These are phyloP conservation scores for Resseliella maxima DNA, from an alignment of 2,888 invertebrate genomes.

Conservation along the genomic window DNA sequence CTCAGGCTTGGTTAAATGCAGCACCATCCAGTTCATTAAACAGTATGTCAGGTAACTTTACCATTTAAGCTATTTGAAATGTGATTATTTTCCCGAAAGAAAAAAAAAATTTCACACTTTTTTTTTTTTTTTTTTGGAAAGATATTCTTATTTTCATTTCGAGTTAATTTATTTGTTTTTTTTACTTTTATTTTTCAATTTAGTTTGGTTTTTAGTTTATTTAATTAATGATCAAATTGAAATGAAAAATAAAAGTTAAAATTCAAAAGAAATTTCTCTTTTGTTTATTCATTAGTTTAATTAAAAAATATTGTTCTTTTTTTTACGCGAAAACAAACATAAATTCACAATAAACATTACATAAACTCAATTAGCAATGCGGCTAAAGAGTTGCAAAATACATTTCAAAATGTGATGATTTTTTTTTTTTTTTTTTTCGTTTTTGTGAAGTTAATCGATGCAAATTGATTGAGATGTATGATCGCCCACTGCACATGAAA, in stretches of 20 bases:
- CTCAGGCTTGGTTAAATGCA: slow-evolving; percentile 56
- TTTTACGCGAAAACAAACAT: background rate
- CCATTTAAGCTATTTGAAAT: background rate
- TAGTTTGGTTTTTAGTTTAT: too few species aligned
- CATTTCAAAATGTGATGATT: background rate
- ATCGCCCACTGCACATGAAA: background rate
- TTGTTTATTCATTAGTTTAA: too few species aligned
- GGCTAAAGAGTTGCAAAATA: background rate
- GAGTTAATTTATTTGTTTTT: too few species aligned
- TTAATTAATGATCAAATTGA: too few species aligned
- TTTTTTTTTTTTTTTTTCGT: background rate
- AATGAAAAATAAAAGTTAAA: too few species aligned
- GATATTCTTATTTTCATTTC: too few species aligned
- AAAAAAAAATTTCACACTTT: background rate
- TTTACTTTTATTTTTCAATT: too few species aligned
- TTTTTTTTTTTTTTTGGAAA: too few species aligned
- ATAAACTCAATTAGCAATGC: background rate
- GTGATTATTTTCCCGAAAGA: background rate
- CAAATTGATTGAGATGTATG: slow-evolving; percentile 47
- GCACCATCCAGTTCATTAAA: slow-evolving; percentile 56
- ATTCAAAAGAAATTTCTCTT: too few species aligned
- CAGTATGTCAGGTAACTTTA: slow-evolving; percentile 51
- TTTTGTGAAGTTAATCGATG: slow-evolving; percentile 40
- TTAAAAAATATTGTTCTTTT: background rate
- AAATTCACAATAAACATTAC: background rate